Conservation (phyloP, 2,888 invertebrate species). For the Platypus cylindrus region DNA sequence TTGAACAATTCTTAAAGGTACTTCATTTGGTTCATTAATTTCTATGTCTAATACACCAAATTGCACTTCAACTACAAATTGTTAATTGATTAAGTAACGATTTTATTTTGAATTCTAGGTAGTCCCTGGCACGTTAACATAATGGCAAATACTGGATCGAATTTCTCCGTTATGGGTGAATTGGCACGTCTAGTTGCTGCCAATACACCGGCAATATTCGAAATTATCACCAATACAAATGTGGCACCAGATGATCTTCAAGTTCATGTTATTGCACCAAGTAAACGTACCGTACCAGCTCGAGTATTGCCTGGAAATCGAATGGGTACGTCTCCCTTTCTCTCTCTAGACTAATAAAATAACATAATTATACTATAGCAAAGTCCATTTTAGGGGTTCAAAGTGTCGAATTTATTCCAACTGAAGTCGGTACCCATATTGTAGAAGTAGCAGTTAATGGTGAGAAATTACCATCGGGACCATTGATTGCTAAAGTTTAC, state of each 20-base stretch:
- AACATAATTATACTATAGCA: background rate
- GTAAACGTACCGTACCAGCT: constrained; percentile 69
- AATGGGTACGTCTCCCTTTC: constrained; percentile 26
- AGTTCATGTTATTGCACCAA: constrained; percentile 68
- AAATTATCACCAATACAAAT: constrained; percentile 58
- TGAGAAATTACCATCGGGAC: constrained; percentile 79
- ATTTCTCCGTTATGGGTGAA: constrained; percentile 72
- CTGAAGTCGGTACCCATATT: constrained; percentile 88
- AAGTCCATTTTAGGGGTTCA: constrained; percentile 42
- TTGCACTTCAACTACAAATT: no score
- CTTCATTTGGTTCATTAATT: no score
- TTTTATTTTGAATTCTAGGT: no score
- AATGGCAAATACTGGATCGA: constrained; percentile 60
- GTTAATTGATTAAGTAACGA: no score
- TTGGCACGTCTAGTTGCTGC: constrained; percentile 83
- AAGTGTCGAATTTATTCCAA: constrained; percentile 83
- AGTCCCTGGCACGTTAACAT: constrained; percentile 92
- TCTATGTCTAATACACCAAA: no score
- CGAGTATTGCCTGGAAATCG: constrained; percentile 72
- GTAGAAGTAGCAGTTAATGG: constrained; percentile 82
- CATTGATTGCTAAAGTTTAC: constrained; percentile 87
- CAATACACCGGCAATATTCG: constrained; percentile 79
- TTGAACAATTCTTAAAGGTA: no score
- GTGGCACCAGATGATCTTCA: constrained; percentile 43
- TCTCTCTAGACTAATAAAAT: background rate